Base-by-base conservation (phyloP, 2,113 vertebrate species). In the Rhynchomys soricoides region DNA sequence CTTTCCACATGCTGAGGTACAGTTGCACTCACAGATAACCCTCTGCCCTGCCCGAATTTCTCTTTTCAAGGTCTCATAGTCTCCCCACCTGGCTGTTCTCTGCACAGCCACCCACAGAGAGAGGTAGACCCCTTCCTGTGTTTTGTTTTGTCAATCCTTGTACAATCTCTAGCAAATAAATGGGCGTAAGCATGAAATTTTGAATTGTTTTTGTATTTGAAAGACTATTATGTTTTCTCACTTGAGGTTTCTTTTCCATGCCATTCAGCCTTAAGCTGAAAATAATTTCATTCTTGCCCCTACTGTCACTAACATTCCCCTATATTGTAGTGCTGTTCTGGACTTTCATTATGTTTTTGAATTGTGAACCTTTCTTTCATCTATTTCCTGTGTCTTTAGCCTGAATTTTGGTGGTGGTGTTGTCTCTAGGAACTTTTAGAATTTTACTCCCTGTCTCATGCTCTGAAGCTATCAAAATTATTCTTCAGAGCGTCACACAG, bases 231-330 rank as follows among this genome's bases (percentile, higher is more conserved):
- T 74, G 2, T 15, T 82, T 13, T 87, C 7, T 94, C 29, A 40
- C 8, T 50, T 81, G 19, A 15, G 75, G 9, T 50, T 81, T 85
- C 16, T 75, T 88, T 70, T 43, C 10, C 7, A 48, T 78, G 16
- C 9, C n/a, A 71, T 31, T 78, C 22, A 71, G 11, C 43, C 19
- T 17, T 83, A 62, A 45, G 37, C 31, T 71, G 40, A 78, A 62
- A 92, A 78, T 62, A 21, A 19, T 52, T 40, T 45, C 55, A 71
- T 55, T 37, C 3, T 21, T 29, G 24, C 7, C 8, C 2, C 45
- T 70, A 13, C 0, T 3, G 2, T 22, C 48, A 13, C 22, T 2
- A 1, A 11, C 31, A 45, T 19, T 7, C 29, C 11, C 55, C 8
- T 21, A 85, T 13, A 45, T 45, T 31, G 15, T 64, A 43, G 26